Evolutionary conservation across 2,888 invertebrate genomes (phyloP).

Genomic region (Parelbella ahira): DNA sequence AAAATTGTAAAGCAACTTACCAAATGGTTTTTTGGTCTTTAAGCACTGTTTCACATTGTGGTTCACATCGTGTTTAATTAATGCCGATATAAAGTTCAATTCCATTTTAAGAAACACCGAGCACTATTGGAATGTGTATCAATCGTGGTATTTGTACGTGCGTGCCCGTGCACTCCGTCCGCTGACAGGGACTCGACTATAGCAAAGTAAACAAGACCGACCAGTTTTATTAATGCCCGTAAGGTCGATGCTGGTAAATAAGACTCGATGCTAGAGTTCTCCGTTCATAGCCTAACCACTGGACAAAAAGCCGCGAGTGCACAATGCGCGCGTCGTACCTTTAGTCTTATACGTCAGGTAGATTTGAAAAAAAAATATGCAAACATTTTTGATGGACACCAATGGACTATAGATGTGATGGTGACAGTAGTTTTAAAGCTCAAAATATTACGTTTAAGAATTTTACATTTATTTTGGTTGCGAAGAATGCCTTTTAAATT

Average conservation of each 20-base stretch:
- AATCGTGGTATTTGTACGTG: slow-evolving; percentile 18
- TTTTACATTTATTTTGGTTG: too few species aligned
- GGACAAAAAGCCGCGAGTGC: slow-evolving; percentile 13
- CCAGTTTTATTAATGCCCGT: slow-evolving; percentile 52
- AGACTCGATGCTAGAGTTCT: too few species aligned
- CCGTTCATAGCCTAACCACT: too few species aligned
- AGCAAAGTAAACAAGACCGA: slow-evolving; percentile 50
- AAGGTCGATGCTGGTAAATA: slow-evolving; percentile 47
- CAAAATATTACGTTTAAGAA: too few species aligned
- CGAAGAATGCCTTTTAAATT: too few species aligned
- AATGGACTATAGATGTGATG: too few species aligned
- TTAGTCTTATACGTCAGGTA: too few species aligned
- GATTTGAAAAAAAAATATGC: too few species aligned
- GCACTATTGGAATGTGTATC: slow-evolving; percentile 6
- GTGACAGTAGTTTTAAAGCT: too few species aligned
- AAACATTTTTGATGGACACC: too few species aligned
- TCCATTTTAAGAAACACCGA: slow-evolving; percentile 53
- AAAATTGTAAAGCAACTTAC: slow-evolving; percentile 62
- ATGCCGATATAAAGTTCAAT: slow-evolving; percentile 64
- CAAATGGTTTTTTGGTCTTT: slow-evolving; percentile 69
- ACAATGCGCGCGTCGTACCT: too few species aligned
- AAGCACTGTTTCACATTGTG: slow-evolving; percentile 76
- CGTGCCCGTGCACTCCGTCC: slow-evolving; percentile 40
- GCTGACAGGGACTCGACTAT: slow-evolving; percentile 46
- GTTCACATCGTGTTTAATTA: slow-evolving; percentile 74